Base-by-base conservation (phyloP, 2,888 invertebrate species). In the Dryadula phaetusa region DNA sequence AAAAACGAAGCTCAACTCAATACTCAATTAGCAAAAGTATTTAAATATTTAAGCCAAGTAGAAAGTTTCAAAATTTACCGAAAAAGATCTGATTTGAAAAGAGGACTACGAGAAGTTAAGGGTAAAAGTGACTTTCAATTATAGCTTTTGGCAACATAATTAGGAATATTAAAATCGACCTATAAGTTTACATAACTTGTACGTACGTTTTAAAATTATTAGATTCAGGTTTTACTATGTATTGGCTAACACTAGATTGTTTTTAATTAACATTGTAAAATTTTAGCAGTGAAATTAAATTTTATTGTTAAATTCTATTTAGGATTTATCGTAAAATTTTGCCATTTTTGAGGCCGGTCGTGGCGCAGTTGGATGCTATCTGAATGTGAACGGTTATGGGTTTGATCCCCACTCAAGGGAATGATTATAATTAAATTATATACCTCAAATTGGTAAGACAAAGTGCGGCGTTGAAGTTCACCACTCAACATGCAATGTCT, bases 121-220 rank as follows among this genome's bases (percentile, higher is more conserved):
- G 52, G 32, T 52, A 52, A 52, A 52, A 52, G 52, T 52, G 32
- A 52, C 52, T 52, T 52, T 52, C 52, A 52, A 52, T 52, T 52
- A 52, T 52, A 52, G 52, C 28, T 52, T 52, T 52, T 32, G 52
- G 52, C 52, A 52, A 52, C 28, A 32, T 16, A 52, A 32, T 52
- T 52, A 52, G 16, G 52, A 32, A 52, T 32, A 52, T 52, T 52
- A 52, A 52, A 52, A 28, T 52, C 16, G 28, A 32, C n/a, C n/a
- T n/a, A n/a, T n/a, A n/a, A n/a, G 28, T 28, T 6, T 28, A 28
- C 28, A 28, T 28, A 28, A 28, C 28, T 4, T 3, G 6, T 28
- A 6, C 3, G 28, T 28, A 25, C 25, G 22, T 47, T 22, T 46
- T 12, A 46, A 20, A 46, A 18, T n/a, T 25, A 25, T 28, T 49